Evolutionary conservation across 2,113 vertebrate genomes (phyloP), one percentile per base, ranked within the genome.

Genomic region (Oreochromis tanganicae): DNA sequence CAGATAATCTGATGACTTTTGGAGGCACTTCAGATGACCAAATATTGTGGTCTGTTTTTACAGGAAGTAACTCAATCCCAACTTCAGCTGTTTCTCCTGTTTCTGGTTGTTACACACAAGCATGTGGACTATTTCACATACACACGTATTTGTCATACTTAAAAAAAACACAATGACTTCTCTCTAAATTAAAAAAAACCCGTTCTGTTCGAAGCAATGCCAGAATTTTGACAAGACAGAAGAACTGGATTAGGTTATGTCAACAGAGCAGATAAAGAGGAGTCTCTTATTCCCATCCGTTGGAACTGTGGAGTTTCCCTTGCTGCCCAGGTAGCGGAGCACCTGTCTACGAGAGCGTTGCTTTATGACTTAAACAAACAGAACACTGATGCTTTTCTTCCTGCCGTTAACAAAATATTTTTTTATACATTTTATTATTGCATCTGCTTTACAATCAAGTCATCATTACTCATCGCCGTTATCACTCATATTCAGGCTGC

Each of bases 1-100:
- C 68, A 71, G 88, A 90, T 87, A 68, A 88, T 84, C 43, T 17
- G 75, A 85, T 82, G 88, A 91, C 84, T 66, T 63, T 63, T 57
- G 57, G 85, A 93, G 57, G 19, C 85, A 82, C 85, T 94, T 84
- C 68, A 93, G 89, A 94, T 94, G 90, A 92, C 85, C 93, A 92
- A 92, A 86, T 52, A 86, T 80, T 92, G 71, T 90, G 90, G 91
- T 87, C 83, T 94, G 93, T 89, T 93, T 86, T 71, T 79, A 71
- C 90, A 75, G 88, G 84, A 90, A 89, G 87, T 32, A 83, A 84
- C 89, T 87, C 68, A 79, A 85, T 10, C 57, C 48, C 83, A 83
- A 6, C 83, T 50, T 86, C 90, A 50, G 63, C 78, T 81, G 75
- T 50, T 66, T 71, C 80, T 87, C 78, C 34, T 75, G 48, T 32